phyloP scores from a whole-genome alignment of 2,888 invertebrate species.

The Eristalis tenax region DNA sequence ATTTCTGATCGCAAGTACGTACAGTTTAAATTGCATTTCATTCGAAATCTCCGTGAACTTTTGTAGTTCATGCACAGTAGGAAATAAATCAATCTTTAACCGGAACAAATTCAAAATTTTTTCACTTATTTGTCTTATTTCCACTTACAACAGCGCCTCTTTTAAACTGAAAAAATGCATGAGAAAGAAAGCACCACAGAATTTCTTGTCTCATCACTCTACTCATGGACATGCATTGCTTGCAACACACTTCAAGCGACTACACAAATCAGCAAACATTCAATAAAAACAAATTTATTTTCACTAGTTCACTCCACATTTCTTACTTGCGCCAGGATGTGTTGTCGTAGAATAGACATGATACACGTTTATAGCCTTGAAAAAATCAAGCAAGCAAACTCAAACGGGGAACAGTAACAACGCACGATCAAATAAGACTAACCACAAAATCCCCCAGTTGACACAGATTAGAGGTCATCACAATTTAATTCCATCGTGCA shows the following conservation, averaged over 20 bases:
- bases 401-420: conserved; percentile 19
- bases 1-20: no score
- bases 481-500: conserved; percentile 45
- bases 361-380: neutral
- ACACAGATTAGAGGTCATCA: conserved; percentile 48
- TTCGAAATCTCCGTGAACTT: no score
- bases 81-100: no score
- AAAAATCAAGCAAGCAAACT: neutral
- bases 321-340: conserved; percentile 36
- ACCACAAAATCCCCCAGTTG: conserved; percentile 27
- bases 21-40: no score
- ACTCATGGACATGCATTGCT: no score
- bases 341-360: conserved; percentile 44
- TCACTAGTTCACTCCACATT: neutral
- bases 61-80: no score
- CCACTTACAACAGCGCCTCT: no score
- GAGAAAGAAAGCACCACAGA: no score
- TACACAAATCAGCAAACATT: neutral
- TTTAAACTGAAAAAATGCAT: no score
- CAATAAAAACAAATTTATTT: neutral
- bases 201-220: no score
- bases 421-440: conserved; percentile 36
- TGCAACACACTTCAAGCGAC: neutral
- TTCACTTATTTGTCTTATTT: no score
- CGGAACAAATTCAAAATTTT: no score